phyloP scores from a whole-genome alignment of 2,888 invertebrate species.

The Lycia hirtaria region DNA sequence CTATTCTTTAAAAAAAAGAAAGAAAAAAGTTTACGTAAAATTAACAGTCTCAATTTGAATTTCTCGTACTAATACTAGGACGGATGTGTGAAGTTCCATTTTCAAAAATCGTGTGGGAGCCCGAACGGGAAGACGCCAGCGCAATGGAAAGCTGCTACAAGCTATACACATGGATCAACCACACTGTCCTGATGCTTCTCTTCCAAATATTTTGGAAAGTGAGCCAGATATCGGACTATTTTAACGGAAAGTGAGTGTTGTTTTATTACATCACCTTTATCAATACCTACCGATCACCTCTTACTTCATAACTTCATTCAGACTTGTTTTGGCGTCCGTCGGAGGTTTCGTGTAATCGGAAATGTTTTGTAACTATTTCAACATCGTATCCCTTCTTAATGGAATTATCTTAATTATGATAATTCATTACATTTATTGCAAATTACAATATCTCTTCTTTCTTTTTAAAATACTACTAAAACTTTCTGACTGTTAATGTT shows the following conservation, averaged over 20 bases:
- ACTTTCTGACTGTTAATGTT: no score
- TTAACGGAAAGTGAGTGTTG: slow-evolving; percentile 77
- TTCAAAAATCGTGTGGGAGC: slow-evolving; percentile 71
- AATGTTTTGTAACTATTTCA: background rate
- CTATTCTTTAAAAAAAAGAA: slow-evolving; percentile 47
- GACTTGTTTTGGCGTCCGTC: slow-evolving; percentile 7
- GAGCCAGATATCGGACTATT: slow-evolving; percentile 79
- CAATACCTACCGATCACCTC: slow-evolving; percentile 12
- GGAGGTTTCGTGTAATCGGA: background rate
- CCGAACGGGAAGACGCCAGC: slow-evolving; percentile 61
- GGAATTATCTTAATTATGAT: no score
- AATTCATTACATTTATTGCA: no score
- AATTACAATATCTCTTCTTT: no score
- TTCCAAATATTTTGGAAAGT: slow-evolving; percentile 82
- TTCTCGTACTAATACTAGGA: slow-evolving; percentile 46
- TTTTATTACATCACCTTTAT: slow-evolving; percentile 51
- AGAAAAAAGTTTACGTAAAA: slow-evolving; percentile 3
- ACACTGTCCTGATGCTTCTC: slow-evolving; percentile 76
- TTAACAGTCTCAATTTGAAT: slow-evolving; percentile 5
- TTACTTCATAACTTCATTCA: slow-evolving; percentile 13
- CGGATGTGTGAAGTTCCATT: slow-evolving; percentile 79
- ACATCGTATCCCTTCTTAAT: background rate
- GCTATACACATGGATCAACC: slow-evolving; percentile 79
- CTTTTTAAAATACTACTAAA: no score
- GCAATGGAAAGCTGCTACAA: slow-evolving; percentile 80